Conservation (phyloP, 2,113 vertebrate species). For the Eupsittula cactorum region DNA sequence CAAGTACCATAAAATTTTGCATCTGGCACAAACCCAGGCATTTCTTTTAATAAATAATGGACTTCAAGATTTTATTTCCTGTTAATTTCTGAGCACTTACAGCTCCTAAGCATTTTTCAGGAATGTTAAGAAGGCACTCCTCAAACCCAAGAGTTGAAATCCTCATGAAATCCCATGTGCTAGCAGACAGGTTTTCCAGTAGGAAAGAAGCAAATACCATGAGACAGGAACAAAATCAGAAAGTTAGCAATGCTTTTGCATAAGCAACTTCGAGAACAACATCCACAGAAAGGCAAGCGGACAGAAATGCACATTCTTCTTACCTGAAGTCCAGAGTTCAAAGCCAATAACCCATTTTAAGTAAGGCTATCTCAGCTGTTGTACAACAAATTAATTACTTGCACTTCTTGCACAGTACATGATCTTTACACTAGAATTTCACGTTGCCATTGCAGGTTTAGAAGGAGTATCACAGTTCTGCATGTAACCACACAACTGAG, state of each 20-base stretch:
- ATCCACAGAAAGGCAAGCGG: not conserved
- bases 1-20: not conserved
- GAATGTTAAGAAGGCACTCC: not conserved
- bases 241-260: not conserved
- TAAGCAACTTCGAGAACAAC: not conserved
- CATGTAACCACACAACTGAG: not conserved
- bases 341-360: not conserved
- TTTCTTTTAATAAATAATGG: conserved; percentile 21
- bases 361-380: not conserved
- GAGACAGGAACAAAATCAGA: not conserved
- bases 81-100: not conserved
- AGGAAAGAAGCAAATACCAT: not conserved
- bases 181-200: not conserved
- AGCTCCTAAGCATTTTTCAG: not conserved
- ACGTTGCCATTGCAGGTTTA: not conserved
- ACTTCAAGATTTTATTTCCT: not conserved
- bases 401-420: not conserved
- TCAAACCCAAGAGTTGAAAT: not conserved
- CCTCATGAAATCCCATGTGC: not conserved
- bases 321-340: not conserved
- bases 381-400: not conserved
- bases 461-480: not conserved
- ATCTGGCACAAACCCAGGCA: conserved; percentile 1
- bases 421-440: not conserved
- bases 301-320: not conserved